A percentile compares a stretch with the other conserved stretches of the same genome.
Evolutionary conservation across 1,140 invertebrate species (phyloP).

Genomic region (Nebria ingens): DNA sequence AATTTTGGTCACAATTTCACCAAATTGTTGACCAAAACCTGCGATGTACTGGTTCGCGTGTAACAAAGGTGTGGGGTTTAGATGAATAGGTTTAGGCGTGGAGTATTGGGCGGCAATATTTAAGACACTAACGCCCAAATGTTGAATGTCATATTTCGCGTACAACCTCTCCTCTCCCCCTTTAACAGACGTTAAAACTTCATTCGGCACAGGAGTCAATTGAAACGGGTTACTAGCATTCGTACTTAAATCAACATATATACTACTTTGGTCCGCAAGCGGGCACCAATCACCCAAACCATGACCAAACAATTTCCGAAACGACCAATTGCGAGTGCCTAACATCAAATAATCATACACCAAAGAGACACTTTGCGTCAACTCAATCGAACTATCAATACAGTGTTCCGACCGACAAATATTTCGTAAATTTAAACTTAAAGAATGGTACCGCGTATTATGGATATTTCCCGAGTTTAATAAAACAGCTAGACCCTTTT

Average conservation of each 20-base stretch:
- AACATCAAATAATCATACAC: conserved; percentile 69
- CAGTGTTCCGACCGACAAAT: conserved; percentile 60
- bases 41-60: conserved; percentile 72
- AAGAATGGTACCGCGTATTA: conserved; percentile 87
- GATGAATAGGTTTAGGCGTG: conserved; percentile 34
- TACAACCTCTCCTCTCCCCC: conserved; percentile 54
- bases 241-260: conserved; percentile 74
- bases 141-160: conserved; percentile 57
- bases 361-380: conserved; percentile 73
- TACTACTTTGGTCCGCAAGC: conserved; percentile 60
- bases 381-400: conserved; percentile 53
- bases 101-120: conserved; percentile 53
- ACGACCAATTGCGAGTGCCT: conserved; percentile 65
- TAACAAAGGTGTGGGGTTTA: conserved; percentile 54
- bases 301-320: conserved; percentile 76
- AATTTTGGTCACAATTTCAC: conserved; percentile 72
- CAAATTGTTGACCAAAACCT: conserved; percentile 78
- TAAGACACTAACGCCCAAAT: conserved; percentile 43
- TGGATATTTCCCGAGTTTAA: conserved; percentile 87
- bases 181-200: conserved; percentile 45
- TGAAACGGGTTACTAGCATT: conserved; percentile 47
- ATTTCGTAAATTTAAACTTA: conserved; percentile 74
- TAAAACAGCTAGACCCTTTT: conserved; percentile 72
- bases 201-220: conserved; percentile 44
- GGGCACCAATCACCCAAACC: conserved; percentile 69